Evolutionary conservation across 2,888 invertebrate species (phyloP), one percentile per base, ranked within the genome.

Genomic region (Noctuana brunneofusca): DNA sequence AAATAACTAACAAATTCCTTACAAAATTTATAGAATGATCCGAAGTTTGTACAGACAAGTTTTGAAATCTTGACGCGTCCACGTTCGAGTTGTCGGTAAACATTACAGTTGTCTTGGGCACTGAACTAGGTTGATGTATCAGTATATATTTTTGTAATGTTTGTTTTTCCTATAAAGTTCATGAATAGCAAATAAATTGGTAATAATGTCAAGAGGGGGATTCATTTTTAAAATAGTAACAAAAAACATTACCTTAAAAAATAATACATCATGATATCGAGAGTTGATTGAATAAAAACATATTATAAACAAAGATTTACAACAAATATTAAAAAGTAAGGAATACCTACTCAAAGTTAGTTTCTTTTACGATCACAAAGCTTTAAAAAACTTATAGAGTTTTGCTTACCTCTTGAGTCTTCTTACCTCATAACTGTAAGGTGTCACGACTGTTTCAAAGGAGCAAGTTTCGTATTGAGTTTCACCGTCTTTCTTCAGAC

Each of bases 1-100:
- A 49, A 49, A 48, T 24, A 49, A 49, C 49, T 24, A 49, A 24
- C n/a, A n/a, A n/a, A 8, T 22, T 55, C 77, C 84, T 81, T 74
- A 88, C 87, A 52, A 87, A 67, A 50, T 62, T 65, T 69, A 89
- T 83, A 8, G 84, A 75, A 69, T 78, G 76, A 67, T 84, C 78
- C 0, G 86, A 88, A 2, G 88, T 89, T 76, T 89, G 87, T 6
- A 69, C 73, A 32, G 64, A 65, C 41, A 69, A 65, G 41, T 68
- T 69, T 18, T 67, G 64, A 12, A 50, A 48, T 46, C 43, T 22
- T 55, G 56, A 43, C 32, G 53, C 11, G 32, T 52, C 2, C 48
- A 16, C 56, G 55, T 67, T 32, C 58, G 62, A 58, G 8, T 46
- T 48, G 35, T 48, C 48, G 35, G 32, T 46, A 54, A 60, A 53